These are phyloP conservation scores for Pseudomugil tenellus DNA, from an alignment of 2,797 vertebrate species.

Conservation along the genomic window DNA sequence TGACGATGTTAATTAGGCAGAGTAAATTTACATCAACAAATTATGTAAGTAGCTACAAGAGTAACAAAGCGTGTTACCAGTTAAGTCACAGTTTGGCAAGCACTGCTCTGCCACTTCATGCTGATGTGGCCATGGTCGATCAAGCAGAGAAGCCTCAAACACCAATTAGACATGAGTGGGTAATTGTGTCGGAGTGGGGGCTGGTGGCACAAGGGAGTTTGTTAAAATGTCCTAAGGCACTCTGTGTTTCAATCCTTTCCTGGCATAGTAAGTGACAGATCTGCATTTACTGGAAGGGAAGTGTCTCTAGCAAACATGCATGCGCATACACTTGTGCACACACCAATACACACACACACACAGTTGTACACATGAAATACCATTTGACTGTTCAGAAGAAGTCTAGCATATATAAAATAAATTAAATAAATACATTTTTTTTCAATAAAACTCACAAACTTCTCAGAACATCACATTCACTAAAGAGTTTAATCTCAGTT, in stretches of 20 bases:
- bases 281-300: slow-evolving; percentile 67
- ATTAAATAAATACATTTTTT: too few species aligned
- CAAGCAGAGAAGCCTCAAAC: slow-evolving; percentile 84
- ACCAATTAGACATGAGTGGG: slow-evolving; percentile 86
- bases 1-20: slow-evolving; percentile 86
- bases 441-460: too few species aligned
- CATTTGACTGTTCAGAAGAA: too few species aligned
- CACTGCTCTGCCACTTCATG: slow-evolving; percentile 83
- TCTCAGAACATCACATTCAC: too few species aligned
- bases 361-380: too few species aligned
- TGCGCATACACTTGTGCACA: not conserved
- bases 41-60: slow-evolving; percentile 83
- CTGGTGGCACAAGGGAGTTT: slow-evolving; percentile 82
- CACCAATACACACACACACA: not conserved
- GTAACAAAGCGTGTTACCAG: slow-evolving; percentile 86
- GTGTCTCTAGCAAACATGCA: slow-evolving; percentile 1
- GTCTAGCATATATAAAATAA: too few species aligned
- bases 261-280: slow-evolving; percentile 79
- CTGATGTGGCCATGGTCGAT: slow-evolving; percentile 83
- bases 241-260: slow-evolving; percentile 77
- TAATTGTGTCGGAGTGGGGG: slow-evolving; percentile 83
- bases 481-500: too few species aligned
- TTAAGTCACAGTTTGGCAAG: slow-evolving; percentile 85
- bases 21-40: slow-evolving; percentile 84
- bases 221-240: slow-evolving; percentile 83